Evolutionary conservation across 1,140 invertebrate species (phyloP), one percentile per base, ranked within the genome.

Genomic region (Euwallacea similis): DNA sequence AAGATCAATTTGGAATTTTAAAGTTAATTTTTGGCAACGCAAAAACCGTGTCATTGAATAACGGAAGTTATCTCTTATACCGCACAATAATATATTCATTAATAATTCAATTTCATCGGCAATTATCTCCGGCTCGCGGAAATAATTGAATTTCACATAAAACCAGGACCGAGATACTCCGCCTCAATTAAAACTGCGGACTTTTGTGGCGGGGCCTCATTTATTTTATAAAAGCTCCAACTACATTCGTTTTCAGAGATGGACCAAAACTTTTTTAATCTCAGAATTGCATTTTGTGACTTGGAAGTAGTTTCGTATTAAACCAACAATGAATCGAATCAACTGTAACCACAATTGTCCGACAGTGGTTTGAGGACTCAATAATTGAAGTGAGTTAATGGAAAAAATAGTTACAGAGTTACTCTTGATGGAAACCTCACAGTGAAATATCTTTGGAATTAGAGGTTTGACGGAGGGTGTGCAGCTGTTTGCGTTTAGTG

Each of bases 111-210:
- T 8, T 16, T 9, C 55, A 58, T 58, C 21, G 21, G 55, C 55
- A 58, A 58, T 58, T 58, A 58, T 9, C 55, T 58, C 55, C 21
- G 55, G 55, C 55, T 58, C 21, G 55, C 55, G 21, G 21, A 58
- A 58, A 58, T 58, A 58, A 58, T 58, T 58, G 55, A 58, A 58
- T 58, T 58, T 58, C 55, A 33, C n/a, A 58, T 58, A 13, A 58
- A 58, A 58, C 55, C 10, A 6, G 55, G 16, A 58, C 16, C 21
- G 13, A 56, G 55, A 56, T 33, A 33, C 9, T 11, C 55, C 13
- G 55, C 55, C 16, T 56, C 21, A 13, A 56, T 56, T 13, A 58
- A 58, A 58, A 58, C 21, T n/a, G 55, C 13, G 21, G 55, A 33
- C 55, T 58, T 58, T 58, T 13, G 55, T 58, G 55, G 55, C 55